phyloP scores from a whole-genome alignment of 2,797 vertebrate species.

The Chanos chanos region DNA sequence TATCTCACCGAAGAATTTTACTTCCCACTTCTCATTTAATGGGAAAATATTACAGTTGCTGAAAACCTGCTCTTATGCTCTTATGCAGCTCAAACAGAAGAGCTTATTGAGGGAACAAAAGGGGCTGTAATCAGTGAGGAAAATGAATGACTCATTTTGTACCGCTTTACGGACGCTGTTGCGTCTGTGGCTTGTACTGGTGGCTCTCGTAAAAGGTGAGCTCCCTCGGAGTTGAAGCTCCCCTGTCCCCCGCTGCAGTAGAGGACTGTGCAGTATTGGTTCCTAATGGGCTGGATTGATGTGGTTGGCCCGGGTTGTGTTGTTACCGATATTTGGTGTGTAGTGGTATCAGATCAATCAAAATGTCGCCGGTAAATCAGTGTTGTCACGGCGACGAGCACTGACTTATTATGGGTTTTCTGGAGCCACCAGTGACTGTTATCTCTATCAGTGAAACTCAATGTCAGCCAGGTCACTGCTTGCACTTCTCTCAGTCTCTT shows the following conservation, averaged over 20 bases:
- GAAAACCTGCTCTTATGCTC: slow-evolving; percentile 18
- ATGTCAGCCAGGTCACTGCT: neutral
- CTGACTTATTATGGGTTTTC: slow-evolving; percentile 22
- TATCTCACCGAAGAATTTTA: slow-evolving; percentile 32
- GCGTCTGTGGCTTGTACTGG: no score
- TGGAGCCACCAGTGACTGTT: slow-evolving; percentile 3
- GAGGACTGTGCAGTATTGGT: no score
- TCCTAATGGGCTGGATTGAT: no score
- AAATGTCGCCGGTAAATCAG: slow-evolving; percentile 10
- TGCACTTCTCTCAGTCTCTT: slow-evolving; percentile 18
- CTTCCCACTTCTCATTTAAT: slow-evolving; percentile 55
- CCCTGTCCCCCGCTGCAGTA: no score
- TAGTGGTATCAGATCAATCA: slow-evolving; percentile 6
- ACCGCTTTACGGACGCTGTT: no score
- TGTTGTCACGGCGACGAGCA: neutral
- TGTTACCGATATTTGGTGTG: slow-evolving; percentile 3
- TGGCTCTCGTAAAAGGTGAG: no score
- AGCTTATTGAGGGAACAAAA: slow-evolving; percentile 44
- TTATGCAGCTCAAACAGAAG: slow-evolving; percentile 24
- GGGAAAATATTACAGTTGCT: slow-evolving; percentile 60
- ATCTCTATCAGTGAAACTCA: neutral
- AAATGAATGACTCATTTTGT: slow-evolving; percentile 6
- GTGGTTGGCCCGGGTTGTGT: no score
- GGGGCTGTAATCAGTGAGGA: slow-evolving; percentile 25
- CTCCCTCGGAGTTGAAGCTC: no score